phyloP scores from a whole-genome alignment of 2,113 vertebrate species.

The Leptobrachium ailaonicum region DNA sequence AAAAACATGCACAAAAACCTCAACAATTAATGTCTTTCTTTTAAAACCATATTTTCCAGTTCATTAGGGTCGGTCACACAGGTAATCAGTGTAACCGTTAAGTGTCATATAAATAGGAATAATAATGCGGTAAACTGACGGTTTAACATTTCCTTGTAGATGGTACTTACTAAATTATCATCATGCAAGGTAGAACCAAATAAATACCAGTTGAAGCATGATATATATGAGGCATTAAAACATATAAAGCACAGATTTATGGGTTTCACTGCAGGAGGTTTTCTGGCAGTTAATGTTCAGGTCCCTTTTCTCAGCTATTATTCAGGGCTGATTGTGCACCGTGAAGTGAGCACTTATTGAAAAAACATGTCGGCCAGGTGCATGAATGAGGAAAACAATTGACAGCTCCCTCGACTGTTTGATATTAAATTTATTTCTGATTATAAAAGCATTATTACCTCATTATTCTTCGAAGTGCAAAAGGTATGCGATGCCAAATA shows the following conservation, averaged over 20 bases:
- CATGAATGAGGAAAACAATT: not conserved
- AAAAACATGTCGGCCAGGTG: slow-evolving; percentile 20
- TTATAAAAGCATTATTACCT: not conserved
- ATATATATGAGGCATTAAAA: slow-evolving; percentile 24
- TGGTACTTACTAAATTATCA: slow-evolving; percentile 10
- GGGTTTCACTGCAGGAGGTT: not conserved
- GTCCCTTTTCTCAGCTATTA: not conserved
- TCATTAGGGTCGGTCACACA: not conserved
- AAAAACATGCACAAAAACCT: no score
- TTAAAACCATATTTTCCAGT: no score
- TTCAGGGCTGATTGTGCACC: not conserved
- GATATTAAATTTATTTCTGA: slow-evolving; percentile 1
- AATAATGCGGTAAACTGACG: slow-evolving; percentile 1
- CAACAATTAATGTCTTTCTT: no score
- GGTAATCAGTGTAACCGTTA: not conserved
- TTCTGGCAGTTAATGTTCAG: slow-evolving; percentile 15
- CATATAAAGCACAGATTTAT: slow-evolving; percentile 18
- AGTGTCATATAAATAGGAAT: not conserved
- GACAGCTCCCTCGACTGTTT: not conserved
- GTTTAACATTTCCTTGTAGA: not conserved
- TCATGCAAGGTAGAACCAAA: slow-evolving; percentile 10
- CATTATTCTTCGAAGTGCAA: not conserved
- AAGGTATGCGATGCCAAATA: no score
- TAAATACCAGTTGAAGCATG: slow-evolving; percentile 20
- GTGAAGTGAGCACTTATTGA: slow-evolving; percentile 2